Percentiles rank a stretch among this genome's conserved stretches.
Conservation (phyloP, 1,140 invertebrate species). For the Ephestia elutella region DNA sequence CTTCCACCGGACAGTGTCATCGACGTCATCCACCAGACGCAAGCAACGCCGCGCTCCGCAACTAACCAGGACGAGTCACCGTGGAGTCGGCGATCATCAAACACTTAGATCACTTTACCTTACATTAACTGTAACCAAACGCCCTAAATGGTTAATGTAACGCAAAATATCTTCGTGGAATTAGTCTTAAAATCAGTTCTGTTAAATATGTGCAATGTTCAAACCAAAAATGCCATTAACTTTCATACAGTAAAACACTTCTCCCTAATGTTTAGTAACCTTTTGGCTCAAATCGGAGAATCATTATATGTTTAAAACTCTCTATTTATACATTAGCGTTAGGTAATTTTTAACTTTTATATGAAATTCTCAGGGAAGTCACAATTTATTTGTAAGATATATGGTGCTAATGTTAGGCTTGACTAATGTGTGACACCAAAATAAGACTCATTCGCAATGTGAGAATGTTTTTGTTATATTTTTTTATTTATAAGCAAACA, state of each 20-base stretch:
- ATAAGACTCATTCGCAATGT: conserved; percentile 67
- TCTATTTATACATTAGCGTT: conserved; percentile 72
- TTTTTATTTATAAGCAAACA: conserved; percentile 70
- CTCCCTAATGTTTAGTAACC: conserved; percentile 49
- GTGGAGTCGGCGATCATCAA: conserved; percentile 28
- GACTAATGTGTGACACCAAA: conserved; percentile 72
- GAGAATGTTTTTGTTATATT: conserved; percentile 69
- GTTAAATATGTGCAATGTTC: conserved; percentile 70
- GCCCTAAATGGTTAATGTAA: conserved; percentile 60
- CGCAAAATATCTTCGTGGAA: conserved; percentile 56
- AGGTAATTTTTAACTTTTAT: conserved; percentile 72
- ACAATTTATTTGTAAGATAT: conserved; percentile 71
- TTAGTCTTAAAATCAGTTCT: conserved; percentile 56
- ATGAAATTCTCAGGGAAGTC: conserved; percentile 70
- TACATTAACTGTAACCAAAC: conserved; percentile 43
- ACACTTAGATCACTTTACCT: conserved; percentile 57
- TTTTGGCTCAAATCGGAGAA: conserved; percentile 71
- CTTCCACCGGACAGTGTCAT: conserved; percentile 34
- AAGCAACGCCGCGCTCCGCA: conserved; percentile 12
- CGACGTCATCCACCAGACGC: conserved; percentile 23
- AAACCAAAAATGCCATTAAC: conserved; percentile 72
- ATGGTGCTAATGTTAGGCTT: conserved; percentile 73
- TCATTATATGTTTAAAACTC: conserved; percentile 59
- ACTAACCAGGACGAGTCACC: conserved; percentile 21
- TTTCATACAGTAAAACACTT: conserved; percentile 53